These are phyloP conservation scores for Caretta caretta DNA, from an alignment of 2,113 vertebrate genomes.

Conservation along the genomic window DNA sequence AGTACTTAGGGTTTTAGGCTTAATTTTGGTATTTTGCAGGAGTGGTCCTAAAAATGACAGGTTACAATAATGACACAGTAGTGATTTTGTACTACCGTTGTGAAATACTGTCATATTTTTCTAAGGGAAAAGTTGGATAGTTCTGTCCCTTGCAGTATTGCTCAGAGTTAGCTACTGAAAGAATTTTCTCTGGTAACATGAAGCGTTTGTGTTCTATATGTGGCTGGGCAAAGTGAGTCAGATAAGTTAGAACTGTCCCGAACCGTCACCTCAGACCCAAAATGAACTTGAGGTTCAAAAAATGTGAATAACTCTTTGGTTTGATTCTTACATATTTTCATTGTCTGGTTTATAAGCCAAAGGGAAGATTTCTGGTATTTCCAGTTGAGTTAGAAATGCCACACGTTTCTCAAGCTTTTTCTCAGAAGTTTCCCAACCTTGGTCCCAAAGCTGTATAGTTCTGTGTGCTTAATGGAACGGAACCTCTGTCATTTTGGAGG, in stretches of 20 bases:
- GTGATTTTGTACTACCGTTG: not conserved
- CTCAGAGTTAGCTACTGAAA: not conserved
- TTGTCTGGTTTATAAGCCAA: not conserved
- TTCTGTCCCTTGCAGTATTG: not conserved
- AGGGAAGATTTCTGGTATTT: not conserved
- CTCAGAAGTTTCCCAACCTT: not conserved
- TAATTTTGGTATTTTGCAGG: not conserved
- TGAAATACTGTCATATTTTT: not conserved
- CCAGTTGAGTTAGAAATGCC: not conserved
- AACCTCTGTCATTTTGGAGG: not conserved
- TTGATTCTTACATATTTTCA: not conserved
- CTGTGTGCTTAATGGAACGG: not conserved
- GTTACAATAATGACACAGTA: not conserved
- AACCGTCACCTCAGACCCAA: not conserved
- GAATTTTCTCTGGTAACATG: not conserved
- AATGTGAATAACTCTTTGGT: not conserved
- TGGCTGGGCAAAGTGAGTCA: not conserved
- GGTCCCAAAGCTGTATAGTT: not conserved
- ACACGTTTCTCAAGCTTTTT: not conserved
- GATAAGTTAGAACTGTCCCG: not conserved
- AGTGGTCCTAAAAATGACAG: not conserved
- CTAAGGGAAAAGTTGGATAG: not conserved
- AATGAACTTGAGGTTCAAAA: not conserved
- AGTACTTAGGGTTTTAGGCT: not conserved
- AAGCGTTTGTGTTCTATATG: not conserved